A percentile compares a stretch with the other conserved stretches of the same genome.
phyloP scores from a whole-genome alignment of 2,797 vertebrate genomes.

The Poecilia velifera region DNA sequence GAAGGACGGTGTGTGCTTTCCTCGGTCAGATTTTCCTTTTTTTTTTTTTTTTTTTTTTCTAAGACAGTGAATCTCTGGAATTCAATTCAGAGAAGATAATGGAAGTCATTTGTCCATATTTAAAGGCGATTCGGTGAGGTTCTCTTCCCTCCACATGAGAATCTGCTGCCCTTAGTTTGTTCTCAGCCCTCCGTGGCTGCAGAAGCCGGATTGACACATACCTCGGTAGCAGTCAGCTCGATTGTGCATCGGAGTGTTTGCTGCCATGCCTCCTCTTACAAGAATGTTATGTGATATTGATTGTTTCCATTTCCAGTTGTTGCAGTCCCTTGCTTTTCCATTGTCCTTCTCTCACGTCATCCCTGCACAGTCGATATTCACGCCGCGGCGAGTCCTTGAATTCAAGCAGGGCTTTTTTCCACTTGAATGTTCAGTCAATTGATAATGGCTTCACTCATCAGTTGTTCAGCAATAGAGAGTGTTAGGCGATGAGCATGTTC shows the following conservation, averaged over 20 bases:
- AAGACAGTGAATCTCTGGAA: slow-evolving; percentile 54
- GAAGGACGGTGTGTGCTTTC: slow-evolving; percentile 30
- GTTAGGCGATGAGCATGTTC: slow-evolving; percentile 65
- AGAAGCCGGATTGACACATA: slow-evolving; percentile 47
- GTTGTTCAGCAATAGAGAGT: slow-evolving; percentile 31
- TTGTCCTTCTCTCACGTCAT: slow-evolving; percentile 40
- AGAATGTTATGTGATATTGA: slow-evolving; percentile 42
- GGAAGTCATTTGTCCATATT: slow-evolving; percentile 78
- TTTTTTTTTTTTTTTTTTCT: slow-evolving; percentile 43
- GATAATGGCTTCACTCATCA: slow-evolving; percentile 52
- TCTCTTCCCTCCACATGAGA: slow-evolving; percentile 67
- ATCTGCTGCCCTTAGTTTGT: slow-evolving; percentile 51
- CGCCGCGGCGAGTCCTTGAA: slow-evolving; percentile 27
- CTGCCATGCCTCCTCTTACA: slow-evolving; percentile 26
- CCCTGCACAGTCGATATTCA: slow-evolving; percentile 51
- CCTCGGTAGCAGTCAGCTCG: slow-evolving; percentile 38
- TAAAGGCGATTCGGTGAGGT: slow-evolving; percentile 70
- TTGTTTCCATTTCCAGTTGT: slow-evolving; percentile 60
- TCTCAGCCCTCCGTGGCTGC: slow-evolving; percentile 13
- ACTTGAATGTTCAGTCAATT: slow-evolving; percentile 65
- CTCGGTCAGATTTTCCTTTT: slow-evolving; percentile 66
- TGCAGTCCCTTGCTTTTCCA: slow-evolving; percentile 25
- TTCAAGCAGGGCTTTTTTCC: slow-evolving; percentile 50
- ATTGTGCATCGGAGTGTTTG: slow-evolving; percentile 22
- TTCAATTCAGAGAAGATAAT: slow-evolving; percentile 70